A percentile compares a stretch with the other conserved stretches of the same genome.
Evolutionary conservation across 2,113 vertebrate species (phyloP).

Genomic region (Fregata magnificens): DNA sequence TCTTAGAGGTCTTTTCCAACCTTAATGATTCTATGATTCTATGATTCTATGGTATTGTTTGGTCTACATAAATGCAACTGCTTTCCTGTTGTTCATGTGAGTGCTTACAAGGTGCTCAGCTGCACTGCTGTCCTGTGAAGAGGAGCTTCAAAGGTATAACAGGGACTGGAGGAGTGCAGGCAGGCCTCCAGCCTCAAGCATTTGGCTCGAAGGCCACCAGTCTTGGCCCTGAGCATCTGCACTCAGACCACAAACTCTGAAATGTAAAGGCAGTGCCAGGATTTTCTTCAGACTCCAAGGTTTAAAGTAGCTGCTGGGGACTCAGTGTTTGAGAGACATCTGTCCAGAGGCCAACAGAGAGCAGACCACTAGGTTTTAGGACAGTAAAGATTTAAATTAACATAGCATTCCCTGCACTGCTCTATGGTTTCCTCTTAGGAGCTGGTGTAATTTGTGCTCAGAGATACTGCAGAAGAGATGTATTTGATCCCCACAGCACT

Average conservation of each 20-base stretch:
- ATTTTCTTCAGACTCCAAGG: background rate
- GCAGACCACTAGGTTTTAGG: rapidly evolving
- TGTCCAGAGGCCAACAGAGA: background rate
- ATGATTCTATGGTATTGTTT: background rate
- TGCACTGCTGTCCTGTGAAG: background rate
- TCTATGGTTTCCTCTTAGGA: background rate
- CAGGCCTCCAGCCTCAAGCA: background rate
- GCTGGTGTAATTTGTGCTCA: background rate
- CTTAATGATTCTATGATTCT: no score
- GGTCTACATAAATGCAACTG: background rate
- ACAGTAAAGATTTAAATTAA: background rate
- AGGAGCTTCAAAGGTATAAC: background rate
- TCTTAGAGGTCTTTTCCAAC: no score
- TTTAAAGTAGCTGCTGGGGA: background rate
- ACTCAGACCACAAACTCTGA: background rate
- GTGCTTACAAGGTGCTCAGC: rapidly evolving
- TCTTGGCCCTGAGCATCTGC: background rate
- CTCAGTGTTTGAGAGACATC: background rate
- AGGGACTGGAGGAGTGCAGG: rapidly evolving
- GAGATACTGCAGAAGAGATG: background rate
- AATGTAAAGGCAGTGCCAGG: background rate
- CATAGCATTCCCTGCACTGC: rapidly evolving
- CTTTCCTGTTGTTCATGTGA: background rate
- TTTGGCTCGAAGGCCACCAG: background rate
- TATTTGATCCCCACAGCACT: background rate